phyloP scores from a whole-genome alignment of 2,797 vertebrate species.

The Enteromius radiatus region DNA sequence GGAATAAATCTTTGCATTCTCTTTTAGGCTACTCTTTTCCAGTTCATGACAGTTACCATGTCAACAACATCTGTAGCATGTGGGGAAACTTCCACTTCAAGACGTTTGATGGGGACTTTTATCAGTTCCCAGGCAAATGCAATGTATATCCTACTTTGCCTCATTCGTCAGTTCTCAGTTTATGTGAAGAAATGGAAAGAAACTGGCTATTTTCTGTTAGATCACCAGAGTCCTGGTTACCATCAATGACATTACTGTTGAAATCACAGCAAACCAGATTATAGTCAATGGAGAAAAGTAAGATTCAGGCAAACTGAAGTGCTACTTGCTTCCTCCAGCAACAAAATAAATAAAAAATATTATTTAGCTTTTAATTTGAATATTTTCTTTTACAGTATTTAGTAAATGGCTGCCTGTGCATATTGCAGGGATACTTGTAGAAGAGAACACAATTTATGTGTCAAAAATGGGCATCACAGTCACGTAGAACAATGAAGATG shows the following conservation, averaged over 20 bases:
- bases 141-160: no score
- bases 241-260: slow-evolving; percentile 78
- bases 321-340: not conserved
- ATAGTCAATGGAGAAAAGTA: slow-evolving; percentile 81
- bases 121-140: slow-evolving; percentile 85
- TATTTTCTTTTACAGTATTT: slow-evolving; percentile 40
- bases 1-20: not conserved
- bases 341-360: not conserved
- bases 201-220: no score
- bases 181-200: no score
- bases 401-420: slow-evolving; percentile 84
- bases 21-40: not conserved
- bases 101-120: slow-evolving; percentile 91
- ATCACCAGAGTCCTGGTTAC: slow-evolving; percentile 82
- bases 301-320: slow-evolving; percentile 64
- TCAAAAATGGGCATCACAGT: slow-evolving; percentile 83
- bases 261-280: slow-evolving; percentile 72
- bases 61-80: slow-evolving; percentile 90
- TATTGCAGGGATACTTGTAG: slow-evolving; percentile 80
- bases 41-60: slow-evolving; percentile 80
- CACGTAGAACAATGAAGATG: slow-evolving; percentile 89
- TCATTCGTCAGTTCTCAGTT: slow-evolving; percentile 86
- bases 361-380: not conserved
- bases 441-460: slow-evolving; percentile 80
- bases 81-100: slow-evolving; percentile 94